These are phyloP conservation scores for Pseudochirops corinnae DNA, from an alignment of 2,797 vertebrate genomes.

Conservation along the genomic window DNA sequence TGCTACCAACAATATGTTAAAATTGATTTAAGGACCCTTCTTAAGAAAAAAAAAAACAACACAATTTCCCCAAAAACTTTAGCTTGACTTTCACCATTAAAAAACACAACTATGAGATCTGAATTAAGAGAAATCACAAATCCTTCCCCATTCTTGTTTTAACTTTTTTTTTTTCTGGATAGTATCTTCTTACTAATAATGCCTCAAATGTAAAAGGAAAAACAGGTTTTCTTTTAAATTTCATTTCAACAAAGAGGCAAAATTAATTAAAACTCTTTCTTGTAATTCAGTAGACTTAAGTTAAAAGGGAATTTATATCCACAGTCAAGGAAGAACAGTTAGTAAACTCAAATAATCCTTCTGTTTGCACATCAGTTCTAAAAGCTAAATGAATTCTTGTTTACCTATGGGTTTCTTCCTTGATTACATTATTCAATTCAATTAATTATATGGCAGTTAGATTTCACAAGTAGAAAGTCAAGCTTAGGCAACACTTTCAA, in stretches of 20 bases:
- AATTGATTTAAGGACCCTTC: conserved; percentile 6
- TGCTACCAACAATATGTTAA: not conserved
- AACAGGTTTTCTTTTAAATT: conserved; percentile 50
- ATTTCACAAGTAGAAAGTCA: not conserved
- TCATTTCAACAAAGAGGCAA: not conserved
- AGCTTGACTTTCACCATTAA: not conserved
- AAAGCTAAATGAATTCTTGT: not conserved
- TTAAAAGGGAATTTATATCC: not conserved
- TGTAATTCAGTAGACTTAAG: not conserved
- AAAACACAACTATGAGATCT: not conserved
- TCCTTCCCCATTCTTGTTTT: not conserved
- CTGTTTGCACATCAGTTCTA: not conserved
- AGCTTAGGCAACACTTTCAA: not conserved
- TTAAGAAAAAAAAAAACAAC: not conserved
- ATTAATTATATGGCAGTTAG: not conserved
- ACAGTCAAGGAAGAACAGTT: not conserved
- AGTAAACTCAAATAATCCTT: not conserved
- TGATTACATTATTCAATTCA: not conserved
- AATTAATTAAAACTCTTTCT: not conserved
- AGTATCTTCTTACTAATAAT: conserved; percentile 1
- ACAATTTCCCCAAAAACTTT: not conserved
- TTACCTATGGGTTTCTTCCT: not conserved
- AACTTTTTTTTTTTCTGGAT: not conserved
- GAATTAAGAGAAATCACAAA: not conserved
- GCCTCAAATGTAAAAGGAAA: conserved; percentile 55